Evolutionary conservation across 2,888 invertebrate genomes (phyloP), one percentile per base, ranked within the genome.

Genomic region (Oscheius sp.): DNA sequence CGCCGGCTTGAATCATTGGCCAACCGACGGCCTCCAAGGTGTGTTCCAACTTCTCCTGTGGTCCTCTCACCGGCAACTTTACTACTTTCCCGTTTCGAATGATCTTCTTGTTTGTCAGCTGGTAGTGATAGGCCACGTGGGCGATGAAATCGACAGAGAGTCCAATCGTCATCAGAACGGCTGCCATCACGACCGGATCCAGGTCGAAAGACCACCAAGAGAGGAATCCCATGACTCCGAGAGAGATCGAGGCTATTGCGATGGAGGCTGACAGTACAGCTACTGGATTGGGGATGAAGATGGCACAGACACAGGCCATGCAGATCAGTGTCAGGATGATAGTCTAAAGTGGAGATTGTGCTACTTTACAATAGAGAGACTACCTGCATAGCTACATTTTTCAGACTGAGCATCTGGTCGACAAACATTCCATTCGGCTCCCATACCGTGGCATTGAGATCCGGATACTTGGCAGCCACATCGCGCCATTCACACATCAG

Each of bases 1-100:
- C 79, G n/a, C 86, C 87, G 13, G 87, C 86, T 77, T 88, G 88
- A 2, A 87, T 70, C 88, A 88, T 88, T 11, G 88, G 88, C 88
- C 88, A 88, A 35, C 84, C 88, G 35, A 88, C 86, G 7, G 82
- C 78, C 51, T 79, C 68, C 9, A 87, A 76, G 0, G 87, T 87
- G 76, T 87, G 84, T 53, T 82, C 83, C 58, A 87, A 71, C 35
- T 86, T 81, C 73, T 85, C 82, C 32, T 76, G 76, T 11, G 79
- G 74, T 48, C 85, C 85, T 55, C 75, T 78, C 57, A 86, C 75
- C 13, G 84, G 81, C n/a, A 85, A 79, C 70, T 86, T 86, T 60
- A 84, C 78, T 29, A 85, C 78, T 63, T 75, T 75, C 33, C 86
- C 86, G 53, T 84, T 78, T 2, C 75, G 71, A 57, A 84, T 81